These are phyloP conservation scores for Agriopis aurantiaria DNA, from an alignment of 2,888 invertebrate genomes.

Conservation along the genomic window DNA sequence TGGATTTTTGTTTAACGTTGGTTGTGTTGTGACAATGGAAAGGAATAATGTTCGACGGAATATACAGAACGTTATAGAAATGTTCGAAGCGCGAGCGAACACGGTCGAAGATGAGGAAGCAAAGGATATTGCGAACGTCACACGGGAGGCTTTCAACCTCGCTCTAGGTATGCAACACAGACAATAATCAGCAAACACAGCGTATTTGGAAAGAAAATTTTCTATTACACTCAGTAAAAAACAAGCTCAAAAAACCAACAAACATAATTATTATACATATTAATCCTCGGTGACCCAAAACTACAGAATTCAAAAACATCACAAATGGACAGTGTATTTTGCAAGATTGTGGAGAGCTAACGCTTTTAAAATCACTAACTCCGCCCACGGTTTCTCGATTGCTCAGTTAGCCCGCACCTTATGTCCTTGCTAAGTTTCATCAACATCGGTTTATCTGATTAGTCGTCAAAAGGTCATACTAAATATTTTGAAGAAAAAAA, in stretches of 20 bases:
- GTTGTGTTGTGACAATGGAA: conserved; percentile 56
- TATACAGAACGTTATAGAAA: conserved; percentile 72
- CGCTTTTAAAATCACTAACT: not conserved
- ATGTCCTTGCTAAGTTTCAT: not conserved
- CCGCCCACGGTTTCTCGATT: not conserved
- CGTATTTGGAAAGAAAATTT: not conserved
- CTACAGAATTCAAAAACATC: too few species aligned
- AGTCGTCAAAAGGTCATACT: not conserved
- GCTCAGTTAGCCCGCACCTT: not conserved
- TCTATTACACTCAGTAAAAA: too few species aligned
- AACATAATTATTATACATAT: too few species aligned
- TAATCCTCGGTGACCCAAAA: too few species aligned
- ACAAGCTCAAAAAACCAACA: too few species aligned
- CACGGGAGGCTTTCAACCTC: conserved; percentile 54
- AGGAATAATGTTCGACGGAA: conserved; percentile 55
- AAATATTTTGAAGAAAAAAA: too few species aligned
- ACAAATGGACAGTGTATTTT: too few species aligned
- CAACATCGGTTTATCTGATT: not conserved
- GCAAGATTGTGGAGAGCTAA: too few species aligned
- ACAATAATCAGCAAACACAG: conserved; percentile 11
- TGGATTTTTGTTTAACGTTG: not conserved
- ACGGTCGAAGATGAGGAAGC: conserved; percentile 55
- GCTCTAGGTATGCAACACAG: conserved; percentile 53
- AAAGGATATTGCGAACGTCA: conserved; percentile 54
- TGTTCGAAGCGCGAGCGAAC: conserved; percentile 71